These are phyloP conservation scores for Nothocercus nigrocapillus DNA, from an alignment of 2,113 vertebrate species.

Conservation along the genomic window DNA sequence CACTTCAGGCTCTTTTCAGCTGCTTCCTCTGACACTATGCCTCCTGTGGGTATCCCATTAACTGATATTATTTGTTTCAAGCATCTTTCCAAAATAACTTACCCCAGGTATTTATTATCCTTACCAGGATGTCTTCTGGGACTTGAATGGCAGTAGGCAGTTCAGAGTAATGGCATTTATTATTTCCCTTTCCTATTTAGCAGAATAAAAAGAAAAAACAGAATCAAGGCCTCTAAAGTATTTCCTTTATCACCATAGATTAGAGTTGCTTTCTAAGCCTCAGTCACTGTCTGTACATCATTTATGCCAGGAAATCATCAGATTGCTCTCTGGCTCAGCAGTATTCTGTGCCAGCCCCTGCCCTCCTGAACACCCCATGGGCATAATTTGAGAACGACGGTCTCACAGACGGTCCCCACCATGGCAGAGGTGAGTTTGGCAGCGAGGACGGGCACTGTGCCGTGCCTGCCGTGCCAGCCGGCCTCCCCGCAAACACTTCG, in stretches of 20 bases:
- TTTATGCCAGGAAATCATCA: neutral
- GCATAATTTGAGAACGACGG: neutral
- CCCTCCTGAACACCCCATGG: neutral
- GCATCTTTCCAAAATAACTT: neutral
- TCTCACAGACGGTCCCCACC: accelerated
- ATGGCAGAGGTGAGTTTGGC: neutral
- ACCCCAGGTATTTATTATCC: neutral
- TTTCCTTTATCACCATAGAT: neutral
- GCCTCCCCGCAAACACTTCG: accelerated
- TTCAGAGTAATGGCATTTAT: neutral
- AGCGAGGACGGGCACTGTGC: accelerated
- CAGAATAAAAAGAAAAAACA: neutral
- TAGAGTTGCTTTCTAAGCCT: neutral
- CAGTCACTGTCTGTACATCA: neutral
- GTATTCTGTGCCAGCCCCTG: neutral
- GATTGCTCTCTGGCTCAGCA: neutral
- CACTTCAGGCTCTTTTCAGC: neutral
- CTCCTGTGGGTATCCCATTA: neutral
- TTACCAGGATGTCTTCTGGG: neutral
- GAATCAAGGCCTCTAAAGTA: neutral
- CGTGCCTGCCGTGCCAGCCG: accelerated
- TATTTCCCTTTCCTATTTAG: slow-evolving; percentile 7
- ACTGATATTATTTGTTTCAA: neutral
- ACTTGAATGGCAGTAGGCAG: neutral
- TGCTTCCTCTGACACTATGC: neutral